Base-by-base conservation (phyloP, 2,888 invertebrate genomes). In the Thyatira batis region DNA sequence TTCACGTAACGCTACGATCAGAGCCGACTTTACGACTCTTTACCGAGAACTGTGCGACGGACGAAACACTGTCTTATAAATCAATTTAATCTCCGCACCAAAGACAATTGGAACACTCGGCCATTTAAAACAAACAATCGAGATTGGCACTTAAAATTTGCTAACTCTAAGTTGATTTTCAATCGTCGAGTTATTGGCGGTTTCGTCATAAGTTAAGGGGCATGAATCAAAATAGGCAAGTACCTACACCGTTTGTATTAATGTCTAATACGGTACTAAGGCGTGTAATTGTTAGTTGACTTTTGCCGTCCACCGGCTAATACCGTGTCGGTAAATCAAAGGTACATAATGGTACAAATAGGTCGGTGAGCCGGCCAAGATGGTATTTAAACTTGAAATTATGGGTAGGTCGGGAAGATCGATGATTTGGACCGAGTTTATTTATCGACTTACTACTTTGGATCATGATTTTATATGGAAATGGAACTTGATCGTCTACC, bases 41-140 rank as follows among this genome's bases (percentile, higher is more conserved):
- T 83, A 84, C 83, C 78, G 57, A 76, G 85, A 85, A 86, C 69
- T 74, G 69, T 72, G 73, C 80, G 82, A 84, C 84, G 80, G 84
- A 86, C 84, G 78, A 67, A 81, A 80, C 70, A 64, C 76, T 79
- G 80, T 76, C 83, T 60, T 78, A 83, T 91, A 90, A 90, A 90
- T 90, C 89, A 90, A 85, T 87, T 87, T 88, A 85, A 86, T 87
- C 83, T 81, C 69, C 71, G 64, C 77, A 61, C 72, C 77, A 77
- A 84, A 89, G 89, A 89, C 89, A 89, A 89, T 89, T 82, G 84
- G 78, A 70, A 73, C 65, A 63, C 66, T 71, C 60, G 60, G 60
- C 62, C 64, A 46, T 53, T 67, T 61, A 62, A 63, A 61, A 57
- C 25, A n/a, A 20, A 11, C 53, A 58, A 3, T 44, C 45, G 23